Evolutionary conservation across 1,140 invertebrate genomes (phyloP).

Genomic region (Pseudomyrmex concolor): DNA sequence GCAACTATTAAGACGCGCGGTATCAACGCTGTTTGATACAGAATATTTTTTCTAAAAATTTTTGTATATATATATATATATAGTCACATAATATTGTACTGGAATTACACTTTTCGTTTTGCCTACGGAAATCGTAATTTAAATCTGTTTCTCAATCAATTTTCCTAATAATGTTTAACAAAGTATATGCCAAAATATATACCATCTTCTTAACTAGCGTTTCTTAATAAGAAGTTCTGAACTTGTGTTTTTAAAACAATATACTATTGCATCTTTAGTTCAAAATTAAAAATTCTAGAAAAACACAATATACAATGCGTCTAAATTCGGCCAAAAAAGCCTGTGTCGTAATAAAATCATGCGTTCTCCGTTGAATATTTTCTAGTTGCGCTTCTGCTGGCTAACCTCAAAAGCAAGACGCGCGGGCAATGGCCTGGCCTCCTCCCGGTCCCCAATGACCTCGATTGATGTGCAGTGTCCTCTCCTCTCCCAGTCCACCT

Average conservation of each 20-base stretch:
- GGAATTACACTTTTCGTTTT: too few species aligned
- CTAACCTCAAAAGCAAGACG: constrained; percentile 82
- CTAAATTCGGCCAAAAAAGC: constrained; percentile 19
- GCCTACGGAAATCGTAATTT: too few species aligned
- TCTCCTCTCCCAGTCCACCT: constrained; percentile 72
- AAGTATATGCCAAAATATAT: too few species aligned
- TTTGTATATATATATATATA: too few species aligned
- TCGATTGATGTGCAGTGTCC: constrained; percentile 80
- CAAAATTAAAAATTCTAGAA: neutral
- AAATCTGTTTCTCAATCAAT: too few species aligned
- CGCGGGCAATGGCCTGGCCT: constrained; percentile 82
- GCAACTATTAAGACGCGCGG: neutral
- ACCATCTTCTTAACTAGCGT: too few species aligned
- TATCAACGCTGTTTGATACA: neutral
- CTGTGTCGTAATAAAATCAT: constrained; percentile 57
- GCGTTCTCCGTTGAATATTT: constrained; percentile 72
- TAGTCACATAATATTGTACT: too few species aligned
- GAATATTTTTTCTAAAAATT: neutral
- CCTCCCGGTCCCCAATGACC: constrained; percentile 81
- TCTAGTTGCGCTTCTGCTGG: constrained; percentile 79
- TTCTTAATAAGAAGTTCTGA: too few species aligned
- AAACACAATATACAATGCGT: neutral
- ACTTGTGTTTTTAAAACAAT: too few species aligned
- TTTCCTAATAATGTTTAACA: too few species aligned
- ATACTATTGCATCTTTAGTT: too few species aligned